phyloP scores from a whole-genome alignment of 2,888 invertebrate species.

The Dysmachus trigonus region DNA sequence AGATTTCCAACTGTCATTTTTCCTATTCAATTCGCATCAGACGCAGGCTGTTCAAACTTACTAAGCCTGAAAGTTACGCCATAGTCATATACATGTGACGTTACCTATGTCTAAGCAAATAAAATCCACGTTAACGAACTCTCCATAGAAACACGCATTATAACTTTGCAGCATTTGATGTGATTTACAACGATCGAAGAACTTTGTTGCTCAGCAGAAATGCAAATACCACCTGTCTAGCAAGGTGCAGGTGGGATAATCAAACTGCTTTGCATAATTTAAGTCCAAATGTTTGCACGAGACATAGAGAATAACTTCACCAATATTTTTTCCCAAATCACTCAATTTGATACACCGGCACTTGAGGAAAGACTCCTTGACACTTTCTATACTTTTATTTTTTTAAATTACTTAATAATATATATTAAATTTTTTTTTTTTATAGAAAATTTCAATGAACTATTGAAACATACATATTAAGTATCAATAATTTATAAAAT shows the following conservation, averaged over 20 bases:
- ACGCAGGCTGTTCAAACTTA: background rate
- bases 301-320: background rate
- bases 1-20: background rate
- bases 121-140: background rate
- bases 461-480: background rate
- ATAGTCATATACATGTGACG: background rate
- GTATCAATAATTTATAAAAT: background rate
- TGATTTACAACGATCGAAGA: background rate
- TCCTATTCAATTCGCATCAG: background rate
- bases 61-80: background rate
- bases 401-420: background rate
- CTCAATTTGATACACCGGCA: background rate
- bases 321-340: background rate
- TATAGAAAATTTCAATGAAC: background rate
- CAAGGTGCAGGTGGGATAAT: background rate
- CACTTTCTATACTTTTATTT: background rate
- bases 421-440: background rate
- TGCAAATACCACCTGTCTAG: background rate
- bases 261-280: background rate
- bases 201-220: background rate
- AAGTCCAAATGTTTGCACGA: background rate
- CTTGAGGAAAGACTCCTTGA: background rate
- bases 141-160: background rate
- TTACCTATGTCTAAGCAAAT: background rate
- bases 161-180: background rate